Percentiles rank a stretch among this genome's conserved stretches.
Conservation (phyloP, 2,888 invertebrate genomes). For the Plemyria rubiginata region DNA sequence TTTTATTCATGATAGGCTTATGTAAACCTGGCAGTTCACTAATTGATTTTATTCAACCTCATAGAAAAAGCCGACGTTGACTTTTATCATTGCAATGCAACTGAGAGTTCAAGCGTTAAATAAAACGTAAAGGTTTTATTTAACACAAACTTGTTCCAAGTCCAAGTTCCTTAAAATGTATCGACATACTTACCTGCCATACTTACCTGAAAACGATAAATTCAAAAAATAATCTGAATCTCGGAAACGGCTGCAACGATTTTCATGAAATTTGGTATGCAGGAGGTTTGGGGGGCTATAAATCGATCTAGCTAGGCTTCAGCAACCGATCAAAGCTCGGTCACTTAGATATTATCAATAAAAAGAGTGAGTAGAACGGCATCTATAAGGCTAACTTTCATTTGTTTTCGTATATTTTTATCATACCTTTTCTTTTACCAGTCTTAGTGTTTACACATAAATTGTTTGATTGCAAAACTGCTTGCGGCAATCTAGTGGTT, state of each 20-base stretch:
- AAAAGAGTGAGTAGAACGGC: too few species aligned
- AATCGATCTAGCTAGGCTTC: too few species aligned
- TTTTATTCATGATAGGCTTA: slow-evolving; percentile 15
- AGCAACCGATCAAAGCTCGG: too few species aligned
- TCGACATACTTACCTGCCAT: too few species aligned
- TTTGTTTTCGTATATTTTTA: not conserved
- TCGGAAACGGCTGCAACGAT: too few species aligned
- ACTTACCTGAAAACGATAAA: too few species aligned
- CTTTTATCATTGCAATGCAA: slow-evolving; percentile 32
- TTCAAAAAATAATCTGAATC: too few species aligned
- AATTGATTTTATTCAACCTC: slow-evolving; percentile 22
- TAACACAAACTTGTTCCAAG: too few species aligned
- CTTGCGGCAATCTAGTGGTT: slow-evolving; percentile 38
- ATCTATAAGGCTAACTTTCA: not conserved
- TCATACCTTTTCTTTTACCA: not conserved
- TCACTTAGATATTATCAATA: too few species aligned
- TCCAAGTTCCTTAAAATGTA: too few species aligned
- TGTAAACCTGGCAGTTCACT: slow-evolving; percentile 26
- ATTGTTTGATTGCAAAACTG: slow-evolving; percentile 15
- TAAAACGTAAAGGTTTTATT: slow-evolving; percentile 25
- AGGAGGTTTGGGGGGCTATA: too few species aligned
- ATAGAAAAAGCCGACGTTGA: slow-evolving; percentile 35
- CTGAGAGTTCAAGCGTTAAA: slow-evolving; percentile 38
- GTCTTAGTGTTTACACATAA: slow-evolving; percentile 5
- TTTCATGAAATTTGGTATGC: too few species aligned